Base-by-base conservation (phyloP, 2,888 invertebrate species). In the Troides aeacus region DNA sequence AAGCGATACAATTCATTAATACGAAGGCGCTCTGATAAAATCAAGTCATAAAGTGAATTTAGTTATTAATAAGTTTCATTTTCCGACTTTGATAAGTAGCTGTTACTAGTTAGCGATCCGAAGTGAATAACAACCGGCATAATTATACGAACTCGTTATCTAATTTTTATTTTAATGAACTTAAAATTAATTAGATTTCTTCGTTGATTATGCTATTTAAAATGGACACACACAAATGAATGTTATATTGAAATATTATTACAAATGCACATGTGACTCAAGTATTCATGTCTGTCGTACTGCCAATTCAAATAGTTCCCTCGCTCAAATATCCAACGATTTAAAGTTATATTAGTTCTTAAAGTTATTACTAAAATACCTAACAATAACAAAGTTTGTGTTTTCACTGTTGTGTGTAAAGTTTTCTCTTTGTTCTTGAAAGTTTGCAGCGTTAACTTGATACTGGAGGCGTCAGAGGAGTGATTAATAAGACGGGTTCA, bases 401-500 rank as follows among this genome's bases (percentile, higher is more conserved):
- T 39, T 46, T 24, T 58, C 30, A 53, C 36, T 63, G n/a, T 36
- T 53, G 24, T 24, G 21, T 23, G 62, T 39, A 62, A 68, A 58
- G 57, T 62, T 62, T 62, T 42, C 60, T 21, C 57, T 56, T 65
- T 67, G 30, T 62, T 18, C 2, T 39, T 46, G 39, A 53, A 70
- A 70, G 62, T 70, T 70, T 62, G 50, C 18, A 46, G 30, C 57
- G 36, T 58, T 61, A 60, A 50, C 42, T 53, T 60, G 23, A 39
- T 56, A 69, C 24, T 53, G 59, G 83, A 81, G 81, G 79, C 77
- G 78, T 77, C 77, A 74, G 79, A 76, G 77, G 79, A 76, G 77
- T 84, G 84, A 86, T 87, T 86, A 88, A 86, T 81, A 84, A 82
- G 83, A 75, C 69, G 79, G 75, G 89, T 87, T 89, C 88, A 86